Percentiles rank a stretch among this genome's conserved stretches.
Evolutionary conservation across 2,113 vertebrate species (phyloP).

Genomic region (Rhombomys opimus): DNA sequence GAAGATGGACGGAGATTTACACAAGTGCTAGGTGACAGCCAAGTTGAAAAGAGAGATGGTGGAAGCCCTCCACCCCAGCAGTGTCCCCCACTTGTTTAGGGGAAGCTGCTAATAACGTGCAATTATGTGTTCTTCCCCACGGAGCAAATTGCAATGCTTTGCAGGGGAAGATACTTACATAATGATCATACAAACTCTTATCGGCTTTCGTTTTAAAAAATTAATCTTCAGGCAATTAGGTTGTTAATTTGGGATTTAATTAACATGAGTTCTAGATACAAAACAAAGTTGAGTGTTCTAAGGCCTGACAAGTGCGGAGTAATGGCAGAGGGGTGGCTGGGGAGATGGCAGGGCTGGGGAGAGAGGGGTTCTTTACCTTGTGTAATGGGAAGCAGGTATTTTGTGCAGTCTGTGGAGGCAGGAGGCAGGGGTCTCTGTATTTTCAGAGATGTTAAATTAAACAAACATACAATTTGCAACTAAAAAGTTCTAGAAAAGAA

Average conservation of each 20-base stretch:
- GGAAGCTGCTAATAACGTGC: background rate
- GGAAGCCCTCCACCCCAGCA: background rate
- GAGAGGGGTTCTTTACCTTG: background rate
- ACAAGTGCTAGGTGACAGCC: background rate
- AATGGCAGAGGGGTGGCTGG: background rate
- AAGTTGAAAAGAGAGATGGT: background rate
- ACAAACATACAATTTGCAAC: background rate
- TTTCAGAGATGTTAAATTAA: background rate
- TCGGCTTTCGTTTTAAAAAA: background rate
- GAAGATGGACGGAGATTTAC: background rate
- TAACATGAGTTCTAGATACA: background rate
- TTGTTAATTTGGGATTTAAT: background rate
- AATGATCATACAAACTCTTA: background rate
- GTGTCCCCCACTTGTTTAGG: background rate
- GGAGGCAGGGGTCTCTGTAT: background rate
- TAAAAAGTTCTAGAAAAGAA: background rate
- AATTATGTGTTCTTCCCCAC: background rate
- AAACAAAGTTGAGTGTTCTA: background rate
- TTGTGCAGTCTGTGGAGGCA: background rate
- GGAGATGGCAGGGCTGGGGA: fast-evolving
- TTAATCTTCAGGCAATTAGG: background rate
- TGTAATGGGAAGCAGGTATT: background rate
- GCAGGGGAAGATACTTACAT: background rate
- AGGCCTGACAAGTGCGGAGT: background rate
- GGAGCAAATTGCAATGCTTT: background rate